Evolutionary conservation across 2,113 vertebrate species (phyloP), one percentile per base, ranked within the genome.

Genomic region (Atlantisia rogersi): DNA sequence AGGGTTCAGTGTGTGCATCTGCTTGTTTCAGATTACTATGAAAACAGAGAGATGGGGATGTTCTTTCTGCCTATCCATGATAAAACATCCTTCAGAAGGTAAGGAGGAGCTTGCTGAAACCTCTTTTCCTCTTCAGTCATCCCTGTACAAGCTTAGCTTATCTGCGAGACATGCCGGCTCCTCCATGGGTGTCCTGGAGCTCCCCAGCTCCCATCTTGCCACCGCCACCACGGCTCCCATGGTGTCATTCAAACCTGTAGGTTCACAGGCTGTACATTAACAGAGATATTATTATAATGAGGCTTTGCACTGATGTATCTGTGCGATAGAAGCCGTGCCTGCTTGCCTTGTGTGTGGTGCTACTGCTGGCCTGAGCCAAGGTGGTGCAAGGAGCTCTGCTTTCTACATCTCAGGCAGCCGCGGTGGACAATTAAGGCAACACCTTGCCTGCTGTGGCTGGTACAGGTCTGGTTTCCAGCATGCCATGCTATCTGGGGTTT

Each of bases 221-320:
- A 44, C 37, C 1, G 0, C 31, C 3, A 4, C n/a, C 14, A 18
- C 15, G 0, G 0, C 18, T 58, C 68, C 40, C 32, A 20, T 6
- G 28, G 26, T 26, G 4, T 39, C 8, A 1, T 44, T 69, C 50
- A 74, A 52, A 39, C 50, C 86, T 22, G 9, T 22, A 56, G 60
- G 52, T 37, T 26, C 48, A 50, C 32, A n/a, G 1, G 0, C 40
- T 31, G 35, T 35, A 20, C 10, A 35, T 55, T 39, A 35, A 39
- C 65, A 56, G 35, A 64, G 21, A 12, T 15, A 39, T n/a, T 28
- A 11, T 32, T 31, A 26, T 18, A 56, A 64, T 0, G 3, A 82
- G 13, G 8, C 37, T 44, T 42, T 44, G 40, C 0, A 1, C 42
- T 63, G 59, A 31, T 40, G 7, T 20, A 28, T 53, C 50, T 2